These are phyloP conservation scores for Tinamus major DNA, from an alignment of 2,797 vertebrate genomes.

Conservation along the genomic window DNA sequence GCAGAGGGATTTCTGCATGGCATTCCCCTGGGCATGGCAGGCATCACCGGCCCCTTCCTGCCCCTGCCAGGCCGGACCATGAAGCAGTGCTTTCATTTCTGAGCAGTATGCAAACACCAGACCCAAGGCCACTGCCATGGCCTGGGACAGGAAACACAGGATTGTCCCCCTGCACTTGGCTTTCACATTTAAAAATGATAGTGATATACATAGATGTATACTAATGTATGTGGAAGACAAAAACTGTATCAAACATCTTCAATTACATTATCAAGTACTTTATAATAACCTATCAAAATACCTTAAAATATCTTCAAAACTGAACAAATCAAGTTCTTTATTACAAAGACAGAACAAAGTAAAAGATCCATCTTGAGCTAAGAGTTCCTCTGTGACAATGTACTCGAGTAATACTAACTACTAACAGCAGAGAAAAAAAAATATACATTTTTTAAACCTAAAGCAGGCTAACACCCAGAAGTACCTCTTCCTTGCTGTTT, in stretches of 20 bases:
- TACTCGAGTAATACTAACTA: background rate
- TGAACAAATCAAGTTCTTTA: background rate
- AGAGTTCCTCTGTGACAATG: background rate
- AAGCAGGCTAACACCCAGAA: background rate
- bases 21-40: background rate
- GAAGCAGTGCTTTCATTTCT: conserved; percentile 44
- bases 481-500: conserved; percentile 32
- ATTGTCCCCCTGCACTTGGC: background rate
- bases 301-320: background rate
- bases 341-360: background rate
- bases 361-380: background rate
- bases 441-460: background rate
- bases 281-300: too few species aligned
- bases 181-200: background rate
- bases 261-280: too few species aligned
- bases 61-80: background rate
- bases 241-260: background rate
- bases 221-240: background rate
- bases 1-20: conserved; percentile 33
- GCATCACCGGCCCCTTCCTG: conserved; percentile 1
- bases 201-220: too few species aligned
- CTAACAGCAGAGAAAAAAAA: background rate
- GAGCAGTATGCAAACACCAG: background rate
- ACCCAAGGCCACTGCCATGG: background rate
- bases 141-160: background rate